A percentile compares a stretch with the other conserved stretches of the same genome.
These are phyloP conservation scores for Yponomeuta evonymella DNA, from an alignment of 2,888 invertebrate genomes.

Conservation along the genomic window DNA sequence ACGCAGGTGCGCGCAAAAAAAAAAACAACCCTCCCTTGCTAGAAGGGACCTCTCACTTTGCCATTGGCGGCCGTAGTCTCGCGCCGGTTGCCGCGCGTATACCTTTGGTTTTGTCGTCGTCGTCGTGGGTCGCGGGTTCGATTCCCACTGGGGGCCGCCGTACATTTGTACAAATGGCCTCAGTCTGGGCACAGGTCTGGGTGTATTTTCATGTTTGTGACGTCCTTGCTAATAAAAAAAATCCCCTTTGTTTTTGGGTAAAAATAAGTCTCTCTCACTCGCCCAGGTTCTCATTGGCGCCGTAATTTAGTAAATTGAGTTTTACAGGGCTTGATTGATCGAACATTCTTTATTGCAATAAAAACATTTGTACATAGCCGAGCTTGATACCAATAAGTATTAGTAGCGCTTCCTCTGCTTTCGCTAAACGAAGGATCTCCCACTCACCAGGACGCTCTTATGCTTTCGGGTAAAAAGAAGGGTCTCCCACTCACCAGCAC, in stretches of 20 bases:
- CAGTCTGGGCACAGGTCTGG: too few species aligned
- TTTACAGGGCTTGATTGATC: too few species aligned
- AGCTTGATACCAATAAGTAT: too few species aligned
- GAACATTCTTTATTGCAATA: too few species aligned
- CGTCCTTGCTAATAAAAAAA: too few species aligned
- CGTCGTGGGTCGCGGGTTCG: too few species aligned
- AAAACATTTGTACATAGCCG: too few species aligned
- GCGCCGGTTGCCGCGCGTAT: slow-evolving; percentile 83
- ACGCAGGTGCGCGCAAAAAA: neutral
- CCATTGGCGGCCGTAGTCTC: slow-evolving; percentile 87
- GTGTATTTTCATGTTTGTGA: too few species aligned
- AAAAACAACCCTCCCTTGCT: too few species aligned
- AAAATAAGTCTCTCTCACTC: slow-evolving; percentile 35
- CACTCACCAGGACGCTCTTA: slow-evolving; percentile 70
- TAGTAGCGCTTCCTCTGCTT: neutral
- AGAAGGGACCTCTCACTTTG: slow-evolving; percentile 70
- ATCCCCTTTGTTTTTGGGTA: neutral
- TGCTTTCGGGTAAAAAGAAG: neutral
- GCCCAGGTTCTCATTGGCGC: slow-evolving; percentile 47
- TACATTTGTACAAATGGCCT: too few species aligned
- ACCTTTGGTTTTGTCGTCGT: slow-evolving; percentile 50
- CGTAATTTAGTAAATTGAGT: too few species aligned
- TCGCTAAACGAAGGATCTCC: neutral
- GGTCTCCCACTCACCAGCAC: slow-evolving; percentile 71
- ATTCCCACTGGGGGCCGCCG: too few species aligned